These are phyloP conservation scores for Orthonychiurus folsomi DNA, from an alignment of 2,888 invertebrate genomes.

Conservation along the genomic window DNA sequence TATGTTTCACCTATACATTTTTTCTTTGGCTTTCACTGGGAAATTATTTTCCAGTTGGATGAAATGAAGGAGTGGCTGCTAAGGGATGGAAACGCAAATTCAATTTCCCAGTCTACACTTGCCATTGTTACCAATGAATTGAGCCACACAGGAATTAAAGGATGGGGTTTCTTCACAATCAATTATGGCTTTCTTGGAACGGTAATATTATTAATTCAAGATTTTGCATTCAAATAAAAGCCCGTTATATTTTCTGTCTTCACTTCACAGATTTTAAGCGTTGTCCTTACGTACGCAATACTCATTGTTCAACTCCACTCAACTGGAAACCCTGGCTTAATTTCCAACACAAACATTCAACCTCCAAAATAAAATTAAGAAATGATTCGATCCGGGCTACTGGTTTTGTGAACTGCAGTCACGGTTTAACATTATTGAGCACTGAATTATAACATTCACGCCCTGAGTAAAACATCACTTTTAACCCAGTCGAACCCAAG, in stretches of 20 bases:
- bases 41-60: neutral
- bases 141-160: neutral
- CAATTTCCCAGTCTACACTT: neutral
- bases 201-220: neutral
- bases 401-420: no score
- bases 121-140: neutral
- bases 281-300: neutral
- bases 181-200: constrained; percentile 3
- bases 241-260: no score
- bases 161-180: constrained; percentile 4
- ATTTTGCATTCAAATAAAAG: neutral
- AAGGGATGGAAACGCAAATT: neutral
- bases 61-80: constrained; percentile 6
- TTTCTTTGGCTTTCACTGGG: no score
- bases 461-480: no score
- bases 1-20: neutral
- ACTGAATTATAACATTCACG: no score
- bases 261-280: constrained; percentile 2
- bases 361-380: no score
- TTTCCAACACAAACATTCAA: no score
- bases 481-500: no score
- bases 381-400: no score
- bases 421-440: no score
- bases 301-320: constrained; percentile 1
- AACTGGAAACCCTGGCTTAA: no score